phyloP scores from a whole-genome alignment of 2,797 vertebrate genomes.

The Pteronotus mesoamericanus region DNA sequence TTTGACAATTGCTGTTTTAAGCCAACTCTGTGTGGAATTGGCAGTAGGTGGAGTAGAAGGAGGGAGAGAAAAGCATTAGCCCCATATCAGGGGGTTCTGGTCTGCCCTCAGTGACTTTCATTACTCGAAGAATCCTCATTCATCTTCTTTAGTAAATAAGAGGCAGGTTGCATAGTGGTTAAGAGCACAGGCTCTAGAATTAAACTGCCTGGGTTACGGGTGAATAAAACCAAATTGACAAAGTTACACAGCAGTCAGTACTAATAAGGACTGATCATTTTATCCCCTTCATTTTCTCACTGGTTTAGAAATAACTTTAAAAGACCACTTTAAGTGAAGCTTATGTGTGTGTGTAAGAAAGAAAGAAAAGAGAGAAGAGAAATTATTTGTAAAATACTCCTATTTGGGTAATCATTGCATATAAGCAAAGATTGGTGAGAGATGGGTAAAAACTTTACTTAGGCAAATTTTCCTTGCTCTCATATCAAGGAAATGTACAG shows the following conservation, averaged over 20 bases:
- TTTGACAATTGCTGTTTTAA: not conserved
- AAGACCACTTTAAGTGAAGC: not conserved
- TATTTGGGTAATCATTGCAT: not conserved
- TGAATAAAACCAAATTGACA: not conserved
- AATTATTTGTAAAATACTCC: not conserved
- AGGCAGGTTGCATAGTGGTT: not conserved
- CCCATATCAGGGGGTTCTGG: not conserved
- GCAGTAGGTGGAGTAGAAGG: not conserved
- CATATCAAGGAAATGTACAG: not conserved
- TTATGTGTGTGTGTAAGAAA: not conserved
- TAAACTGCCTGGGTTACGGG: not conserved
- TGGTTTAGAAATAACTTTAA: not conserved
- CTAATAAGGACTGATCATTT: not conserved
- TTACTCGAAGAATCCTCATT: not conserved
- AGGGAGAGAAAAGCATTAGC: not conserved
- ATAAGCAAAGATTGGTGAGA: not conserved
- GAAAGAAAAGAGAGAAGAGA: not conserved
- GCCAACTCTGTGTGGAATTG: not conserved
- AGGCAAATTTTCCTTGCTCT: constrained; percentile 34
- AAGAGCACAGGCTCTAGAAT: not conserved
- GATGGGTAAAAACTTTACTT: not conserved
- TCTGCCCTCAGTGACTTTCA: not conserved
- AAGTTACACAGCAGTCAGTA: not conserved
- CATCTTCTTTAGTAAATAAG: not conserved
- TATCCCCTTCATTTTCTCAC: not conserved